These are phyloP conservation scores for Eciton burchellii DNA, from an alignment of 1,140 invertebrate species.

Conservation along the genomic window DNA sequence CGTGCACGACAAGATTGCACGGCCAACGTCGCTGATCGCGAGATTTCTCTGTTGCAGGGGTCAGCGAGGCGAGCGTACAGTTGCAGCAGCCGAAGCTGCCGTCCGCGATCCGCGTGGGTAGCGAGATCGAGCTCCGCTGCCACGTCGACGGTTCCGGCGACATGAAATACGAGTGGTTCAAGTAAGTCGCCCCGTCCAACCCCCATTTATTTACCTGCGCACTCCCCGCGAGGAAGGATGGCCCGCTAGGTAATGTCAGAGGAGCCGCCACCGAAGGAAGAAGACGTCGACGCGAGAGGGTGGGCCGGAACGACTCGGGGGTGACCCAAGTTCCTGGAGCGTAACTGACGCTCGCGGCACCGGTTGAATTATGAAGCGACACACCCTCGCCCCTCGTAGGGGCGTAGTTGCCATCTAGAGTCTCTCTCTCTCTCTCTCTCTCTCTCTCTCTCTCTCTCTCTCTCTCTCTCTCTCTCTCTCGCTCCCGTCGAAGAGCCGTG, in stretches of 20 bases:
- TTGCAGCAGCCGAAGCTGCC: slow-evolving; percentile 87
- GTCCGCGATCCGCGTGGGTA: slow-evolving; percentile 86
- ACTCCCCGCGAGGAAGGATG: not conserved
- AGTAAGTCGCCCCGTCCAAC: slow-evolving; percentile 81
- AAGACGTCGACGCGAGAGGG: not conserved
- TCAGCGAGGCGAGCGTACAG: slow-evolving; percentile 89
- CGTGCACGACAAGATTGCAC: not conserved
- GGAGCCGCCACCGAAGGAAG: not conserved
- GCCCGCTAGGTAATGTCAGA: slow-evolving; percentile 20
- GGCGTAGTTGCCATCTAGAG: not conserved
- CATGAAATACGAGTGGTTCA: slow-evolving; percentile 91
- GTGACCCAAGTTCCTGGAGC: slow-evolving; percentile 44
- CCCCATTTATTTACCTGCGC: slow-evolving; percentile 52
- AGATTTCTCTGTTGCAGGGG: slow-evolving; percentile 87
- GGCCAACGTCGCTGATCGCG: not conserved
- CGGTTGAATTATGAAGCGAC: slow-evolving; percentile 67
- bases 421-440: slow-evolving; percentile 24
- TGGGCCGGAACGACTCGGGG: not conserved
- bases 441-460: not conserved
- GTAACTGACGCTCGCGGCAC: slow-evolving; percentile 65
- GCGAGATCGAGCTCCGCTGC: slow-evolving; percentile 90
- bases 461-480: not conserved
- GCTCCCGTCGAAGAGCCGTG: not conserved
- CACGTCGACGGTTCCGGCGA: slow-evolving; percentile 91
- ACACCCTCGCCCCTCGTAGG: slow-evolving; percentile 23